Base-by-base conservation (phyloP, 30 jellyfish, hydroid and myxozoan species). In the Chironex yamaguchii region DNA sequence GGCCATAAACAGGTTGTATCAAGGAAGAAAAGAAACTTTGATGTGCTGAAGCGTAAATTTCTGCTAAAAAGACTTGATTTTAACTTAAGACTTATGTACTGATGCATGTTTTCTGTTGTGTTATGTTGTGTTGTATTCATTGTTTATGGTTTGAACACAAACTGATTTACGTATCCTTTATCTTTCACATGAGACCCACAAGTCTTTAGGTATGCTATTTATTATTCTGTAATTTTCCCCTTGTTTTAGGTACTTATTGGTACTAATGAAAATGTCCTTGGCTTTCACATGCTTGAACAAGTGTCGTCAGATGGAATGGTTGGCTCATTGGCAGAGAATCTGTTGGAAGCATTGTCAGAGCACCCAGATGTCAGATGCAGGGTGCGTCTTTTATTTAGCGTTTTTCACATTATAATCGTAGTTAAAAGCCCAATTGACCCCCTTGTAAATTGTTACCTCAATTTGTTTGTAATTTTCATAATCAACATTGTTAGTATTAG, bases 291-390 rank as follows among this genome's bases (percentile, higher is more conserved):
- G 29, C 87, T 94, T 4, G 99, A 94, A 70, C 99, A 94, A 53
- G 95, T 94, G 31, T 89, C 99, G 1, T 88, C 99, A 1, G 99
- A 86, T 29, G 99, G 72, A 29, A 89, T 86, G 81, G 99, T 94
- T 21, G 99, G 99, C 3, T 86, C 99, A 24, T 82, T 94, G 24
- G 99, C 99, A 1, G 99, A 94, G 71, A 94, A 94, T 75, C 89
- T 94, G 42, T 32, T 94, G 29, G 99, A 94, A 67, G 97, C 99
- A 2, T 35, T 94, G 26, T 82, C 96, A 4, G 92, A 80, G 33
- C 68, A 82, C 80, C 96, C 94, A 12, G 96, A 54, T 4, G 99
- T 96, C 68, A 88, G 89, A 14, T 79, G 70, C n/a, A 88, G 62
- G 95, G 98, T 93, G 87, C 3, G 27, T 32, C 25, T 67, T 42